These are phyloP conservation scores for Sabatieria punctata DNA, from an alignment of 2,888 invertebrate genomes.

Conservation along the genomic window DNA sequence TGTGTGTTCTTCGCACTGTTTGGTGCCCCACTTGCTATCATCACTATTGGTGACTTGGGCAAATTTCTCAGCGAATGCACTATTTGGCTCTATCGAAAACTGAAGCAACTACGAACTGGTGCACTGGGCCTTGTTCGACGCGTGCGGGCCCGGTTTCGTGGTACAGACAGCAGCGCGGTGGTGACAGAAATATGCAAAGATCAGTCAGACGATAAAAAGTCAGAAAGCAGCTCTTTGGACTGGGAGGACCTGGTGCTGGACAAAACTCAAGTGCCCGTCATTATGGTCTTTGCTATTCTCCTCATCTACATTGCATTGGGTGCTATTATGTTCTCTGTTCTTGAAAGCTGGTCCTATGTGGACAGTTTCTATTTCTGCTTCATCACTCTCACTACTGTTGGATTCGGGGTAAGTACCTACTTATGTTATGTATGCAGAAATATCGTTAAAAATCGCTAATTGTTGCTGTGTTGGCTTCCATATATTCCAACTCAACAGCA, in stretches of 20 bases:
- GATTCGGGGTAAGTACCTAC: slow-evolving; percentile 18
- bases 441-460: neutral
- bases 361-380: slow-evolving; percentile 41
- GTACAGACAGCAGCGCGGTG: neutral
- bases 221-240: neutral
- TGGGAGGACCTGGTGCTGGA: slow-evolving; percentile 13
- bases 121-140: slow-evolving; percentile 1
- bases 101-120: slow-evolving; percentile 15
- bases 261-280: slow-evolving; percentile 26
- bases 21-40: slow-evolving; percentile 30
- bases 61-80: slow-evolving; percentile 31
- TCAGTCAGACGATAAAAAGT: neutral
- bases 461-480: neutral
- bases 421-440: neutral
- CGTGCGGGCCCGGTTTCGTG: neutral
- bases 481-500: too few relatives aligned
- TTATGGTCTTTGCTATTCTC: slow-evolving; percentile 30
- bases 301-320: slow-evolving; percentile 34
- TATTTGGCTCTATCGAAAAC: slow-evolving; percentile 25
- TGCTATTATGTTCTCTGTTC: slow-evolving; percentile 30
- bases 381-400: slow-evolving; percentile 29
- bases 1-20: slow-evolving; percentile 29
- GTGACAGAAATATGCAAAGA: slow-evolving; percentile 21
- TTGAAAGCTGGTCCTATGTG: slow-evolving; percentile 38
- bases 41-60: slow-evolving; percentile 31